A percentile compares a stretch with the other conserved stretches of the same genome.
These are phyloP conservation scores for Timema podura DNA, from an alignment of 2,888 invertebrate genomes.

Conservation along the genomic window DNA sequence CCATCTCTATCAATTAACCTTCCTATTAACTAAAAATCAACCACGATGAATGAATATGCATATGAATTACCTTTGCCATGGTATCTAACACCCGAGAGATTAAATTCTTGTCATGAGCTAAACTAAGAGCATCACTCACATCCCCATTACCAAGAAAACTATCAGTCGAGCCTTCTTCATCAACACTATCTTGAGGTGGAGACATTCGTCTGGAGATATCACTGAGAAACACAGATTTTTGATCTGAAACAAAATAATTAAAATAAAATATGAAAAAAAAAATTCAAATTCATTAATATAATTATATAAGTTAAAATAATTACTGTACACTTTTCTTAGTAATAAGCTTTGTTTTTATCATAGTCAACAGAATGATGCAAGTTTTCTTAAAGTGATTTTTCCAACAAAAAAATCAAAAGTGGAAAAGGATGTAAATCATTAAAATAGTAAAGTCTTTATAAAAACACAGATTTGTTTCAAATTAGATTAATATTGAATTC, in stretches of 20 bases:
- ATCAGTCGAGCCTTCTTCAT: conserved; percentile 56
- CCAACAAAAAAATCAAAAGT: too few relatives aligned
- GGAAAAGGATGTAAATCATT: too few relatives aligned
- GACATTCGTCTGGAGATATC: conserved; percentile 44
- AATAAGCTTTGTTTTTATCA: too few relatives aligned
- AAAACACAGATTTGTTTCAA: too few relatives aligned
- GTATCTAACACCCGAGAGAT: conserved; percentile 71
- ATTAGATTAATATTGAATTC: too few relatives aligned
- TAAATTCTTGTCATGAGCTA: conserved; percentile 59
- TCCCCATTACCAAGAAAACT: conserved; percentile 51
- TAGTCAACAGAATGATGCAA: too few relatives aligned
- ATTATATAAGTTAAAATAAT: conserved; percentile 19
- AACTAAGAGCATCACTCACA: conserved; percentile 55
- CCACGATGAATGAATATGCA: too few relatives aligned
- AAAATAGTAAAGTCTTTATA: too few relatives aligned
- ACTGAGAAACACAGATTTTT: conserved; percentile 29
- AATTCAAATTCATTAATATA: conserved; percentile 25
- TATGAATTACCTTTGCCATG: conserved; percentile 60
- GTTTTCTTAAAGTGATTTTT: too few relatives aligned
- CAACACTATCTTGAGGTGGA: conserved; percentile 49
- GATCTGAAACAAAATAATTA: conserved; percentile 19
- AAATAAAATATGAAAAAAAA: too few relatives aligned
- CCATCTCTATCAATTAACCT: too few relatives aligned
- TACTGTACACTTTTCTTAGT: neutral
- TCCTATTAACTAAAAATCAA: too few relatives aligned